Evolutionary conservation across 1,140 invertebrate species (phyloP), one percentile per base, ranked within the genome.

Genomic region (Zaprionus africanus): DNA sequence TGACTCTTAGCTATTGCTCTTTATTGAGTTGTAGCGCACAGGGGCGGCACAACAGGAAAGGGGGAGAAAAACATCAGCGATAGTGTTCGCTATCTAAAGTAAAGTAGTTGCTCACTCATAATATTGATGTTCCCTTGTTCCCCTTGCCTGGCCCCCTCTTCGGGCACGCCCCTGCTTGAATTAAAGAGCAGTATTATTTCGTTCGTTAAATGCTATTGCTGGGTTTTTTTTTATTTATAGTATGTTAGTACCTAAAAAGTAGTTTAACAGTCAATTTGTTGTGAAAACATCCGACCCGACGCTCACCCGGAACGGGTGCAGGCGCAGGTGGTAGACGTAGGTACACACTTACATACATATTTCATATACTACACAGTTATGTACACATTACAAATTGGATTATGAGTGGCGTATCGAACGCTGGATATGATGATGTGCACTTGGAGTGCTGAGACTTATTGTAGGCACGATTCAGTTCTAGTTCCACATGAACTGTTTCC

Each of bases 401-500:
- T 43, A 31, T 57, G 60, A 53, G 41, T 60, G 43, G 54, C 68
- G 67, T 71, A 53, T 76, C 60, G 15, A 71, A 71, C 38, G 73
- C 57, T 73, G 62, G 59, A 67, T 73, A 61, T 66, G 41, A 46
- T 46, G n/a, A 46, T 46, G 62, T 43, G 75, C 75, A 73, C 75
- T 77, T 77, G 4, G 38, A 66, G 75, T 78, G 76, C 64, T 65
- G 60, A 74, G 43, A 65, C 61, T 73, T 73, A 59, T 68, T 22
- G 36, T 63, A 49, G 15, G 46, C 56, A 73, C 62, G 17, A 22
- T 73, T 66, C 6, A 73, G 22, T 75, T 60, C 11, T 62, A 65
- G 19, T 59, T 17, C n/a, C 6, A 46, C 41, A 43, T 54, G 36
- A 54, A 43, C 56, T 17, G 31, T 59, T 15, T n/a, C 31, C 7